phyloP scores from a whole-genome alignment of 1,140 invertebrate species.

The Ceratina australensis region DNA sequence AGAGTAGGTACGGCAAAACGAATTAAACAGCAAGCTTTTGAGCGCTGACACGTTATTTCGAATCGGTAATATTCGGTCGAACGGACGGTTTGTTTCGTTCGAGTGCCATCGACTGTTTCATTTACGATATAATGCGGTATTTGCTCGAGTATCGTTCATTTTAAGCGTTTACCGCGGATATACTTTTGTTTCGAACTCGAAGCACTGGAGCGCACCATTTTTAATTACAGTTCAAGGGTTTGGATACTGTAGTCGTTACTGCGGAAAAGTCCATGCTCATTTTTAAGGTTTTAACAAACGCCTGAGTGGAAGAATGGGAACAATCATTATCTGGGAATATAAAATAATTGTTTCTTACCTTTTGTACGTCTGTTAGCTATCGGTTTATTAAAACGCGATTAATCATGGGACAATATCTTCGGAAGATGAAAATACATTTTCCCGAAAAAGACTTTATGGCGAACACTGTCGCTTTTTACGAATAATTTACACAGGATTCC shows the following conservation, averaged over 20 bases:
- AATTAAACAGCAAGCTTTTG: slow-evolving; percentile 10
- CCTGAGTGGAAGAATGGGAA: neutral
- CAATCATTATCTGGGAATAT: neutral
- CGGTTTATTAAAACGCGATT: too few relatives aligned
- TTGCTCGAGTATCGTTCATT: slow-evolving; percentile 5
- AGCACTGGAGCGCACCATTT: neutral
- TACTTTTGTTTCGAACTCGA: neutral
- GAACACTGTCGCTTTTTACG: neutral
- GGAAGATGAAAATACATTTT: too few relatives aligned
- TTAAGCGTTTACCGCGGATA: neutral
- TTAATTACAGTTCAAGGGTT: neutral
- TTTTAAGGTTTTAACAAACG: too few relatives aligned
- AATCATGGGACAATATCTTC: too few relatives aligned
- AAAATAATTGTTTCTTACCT: neutral
- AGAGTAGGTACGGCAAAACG: neutral
- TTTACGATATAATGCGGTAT: slow-evolving; percentile 21
- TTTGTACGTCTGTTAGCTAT: neutral
- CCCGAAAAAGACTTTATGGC: neutral
- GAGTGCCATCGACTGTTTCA: slow-evolving; percentile 16
- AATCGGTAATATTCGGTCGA: slow-evolving; percentile 10
- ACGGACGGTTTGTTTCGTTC: neutral
- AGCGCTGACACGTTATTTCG: slow-evolving; percentile 15
- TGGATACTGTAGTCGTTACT: neutral
- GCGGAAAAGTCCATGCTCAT: neutral
- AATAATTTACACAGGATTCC: neutral